Conservation (phyloP, 2,888 invertebrate genomes). For the Drosophila maculinotata region DNA sequence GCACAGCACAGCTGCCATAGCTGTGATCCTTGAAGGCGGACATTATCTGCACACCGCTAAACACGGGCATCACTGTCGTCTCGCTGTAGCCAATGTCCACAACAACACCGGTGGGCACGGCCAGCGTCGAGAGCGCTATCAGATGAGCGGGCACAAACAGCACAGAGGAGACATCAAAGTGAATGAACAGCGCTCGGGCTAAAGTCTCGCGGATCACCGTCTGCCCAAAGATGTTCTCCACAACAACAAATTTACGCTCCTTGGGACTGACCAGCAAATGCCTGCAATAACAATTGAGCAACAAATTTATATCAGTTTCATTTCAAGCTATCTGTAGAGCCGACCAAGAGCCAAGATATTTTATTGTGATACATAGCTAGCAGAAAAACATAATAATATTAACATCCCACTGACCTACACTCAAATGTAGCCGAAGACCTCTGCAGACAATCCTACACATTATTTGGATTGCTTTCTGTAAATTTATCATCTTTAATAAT, state of each 20-base stretch:
- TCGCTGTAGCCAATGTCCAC: constrained; percentile 95
- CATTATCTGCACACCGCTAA: constrained; percentile 94
- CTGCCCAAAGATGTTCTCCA: constrained; percentile 94
- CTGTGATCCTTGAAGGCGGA: constrained; percentile 93
- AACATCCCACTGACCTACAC: no score
- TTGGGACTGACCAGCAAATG: constrained; percentile 96
- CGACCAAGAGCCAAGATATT: no score
- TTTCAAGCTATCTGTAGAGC: no score
- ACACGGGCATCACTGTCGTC: constrained; percentile 92
- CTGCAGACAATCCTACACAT: no score
- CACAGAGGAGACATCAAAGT: constrained; percentile 94
- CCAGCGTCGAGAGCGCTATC: constrained; percentile 93
- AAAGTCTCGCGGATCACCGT: constrained; percentile 93
- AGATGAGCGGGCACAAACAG: constrained; percentile 94
- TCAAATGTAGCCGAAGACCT: no score
- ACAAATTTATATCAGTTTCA: not conserved
- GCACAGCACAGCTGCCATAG: constrained; percentile 90
- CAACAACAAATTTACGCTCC: constrained; percentile 95
- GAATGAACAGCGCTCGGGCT: constrained; percentile 95
- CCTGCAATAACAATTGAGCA: constrained; percentile 85
- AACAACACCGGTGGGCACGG: constrained; percentile 92
- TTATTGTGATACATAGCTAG: no score
- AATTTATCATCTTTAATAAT: no score
- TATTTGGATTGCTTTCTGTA: no score
- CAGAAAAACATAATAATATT: no score